Conservation (phyloP, 1,140 invertebrate species). For the Apocrypta bakeri region DNA sequence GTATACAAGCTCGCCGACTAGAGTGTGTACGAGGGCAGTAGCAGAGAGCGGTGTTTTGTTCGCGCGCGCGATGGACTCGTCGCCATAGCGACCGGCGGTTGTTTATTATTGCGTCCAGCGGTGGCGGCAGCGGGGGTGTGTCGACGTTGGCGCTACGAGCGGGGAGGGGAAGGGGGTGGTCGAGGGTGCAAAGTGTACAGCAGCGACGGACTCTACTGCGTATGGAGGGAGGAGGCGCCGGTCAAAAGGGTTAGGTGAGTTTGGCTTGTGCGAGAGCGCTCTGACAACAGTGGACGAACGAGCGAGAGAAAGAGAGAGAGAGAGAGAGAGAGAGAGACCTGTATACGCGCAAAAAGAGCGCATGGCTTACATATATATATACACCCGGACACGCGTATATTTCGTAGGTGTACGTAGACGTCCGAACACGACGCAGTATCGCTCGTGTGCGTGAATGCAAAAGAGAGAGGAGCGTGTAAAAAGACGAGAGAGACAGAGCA, state of each 20-base stretch:
- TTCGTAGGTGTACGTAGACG: not conserved
- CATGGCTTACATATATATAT: not conserved
- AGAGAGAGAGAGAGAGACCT: not conserved
- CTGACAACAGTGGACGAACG: not conserved
- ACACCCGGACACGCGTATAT: not conserved
- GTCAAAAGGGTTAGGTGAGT: constrained; percentile 55
- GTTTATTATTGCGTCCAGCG: constrained; percentile 73
- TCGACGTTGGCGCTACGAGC: not conserved
- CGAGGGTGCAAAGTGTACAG: constrained; percentile 42
- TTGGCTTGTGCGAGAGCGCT: constrained; percentile 6
- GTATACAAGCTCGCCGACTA: constrained; percentile 11
- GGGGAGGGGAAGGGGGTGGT: constrained; percentile 25
- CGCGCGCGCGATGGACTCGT: constrained; percentile 70
- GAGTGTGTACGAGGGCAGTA: constrained; percentile 12
- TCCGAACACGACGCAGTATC: not conserved
- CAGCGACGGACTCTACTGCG: constrained; percentile 36
- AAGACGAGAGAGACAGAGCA: constrained; percentile 41
- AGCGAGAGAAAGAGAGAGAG: not conserved
- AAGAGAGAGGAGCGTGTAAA: constrained; percentile 41
- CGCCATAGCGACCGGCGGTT: constrained; percentile 72
- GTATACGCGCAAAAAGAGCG: not conserved
- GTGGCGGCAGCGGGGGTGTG: constrained; percentile 49
- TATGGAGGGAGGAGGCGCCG: constrained; percentile 27
- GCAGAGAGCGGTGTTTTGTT: constrained; percentile 68
- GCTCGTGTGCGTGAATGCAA: not conserved